Evolutionary conservation across 2,797 vertebrate genomes (phyloP).

Genomic region (Mycteria americana): DNA sequence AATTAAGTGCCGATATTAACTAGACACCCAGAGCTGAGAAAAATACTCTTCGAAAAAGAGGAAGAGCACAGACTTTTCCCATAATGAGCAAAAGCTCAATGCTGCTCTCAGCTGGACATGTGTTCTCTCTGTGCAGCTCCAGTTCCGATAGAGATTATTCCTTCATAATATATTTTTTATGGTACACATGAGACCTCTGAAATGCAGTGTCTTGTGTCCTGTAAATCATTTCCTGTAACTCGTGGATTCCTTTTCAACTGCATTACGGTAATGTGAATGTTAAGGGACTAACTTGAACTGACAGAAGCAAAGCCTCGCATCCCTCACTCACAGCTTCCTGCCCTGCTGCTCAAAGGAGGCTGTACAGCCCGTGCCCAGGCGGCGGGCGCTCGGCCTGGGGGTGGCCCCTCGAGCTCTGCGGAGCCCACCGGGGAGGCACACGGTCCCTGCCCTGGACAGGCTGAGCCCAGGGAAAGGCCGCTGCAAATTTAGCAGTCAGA

Average conservation of each 20-base stretch:
- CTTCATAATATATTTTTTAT: slow-evolving; percentile 75
- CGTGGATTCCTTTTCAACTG: slow-evolving; percentile 53
- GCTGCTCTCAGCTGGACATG: slow-evolving; percentile 68
- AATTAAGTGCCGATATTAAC: slow-evolving; percentile 57
- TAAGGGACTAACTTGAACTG: neutral
- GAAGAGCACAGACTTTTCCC: slow-evolving; percentile 42
- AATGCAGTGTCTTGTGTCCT: slow-evolving; percentile 69
- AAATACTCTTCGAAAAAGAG: slow-evolving; percentile 61
- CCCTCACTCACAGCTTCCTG: neutral
- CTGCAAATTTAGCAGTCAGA: neutral
- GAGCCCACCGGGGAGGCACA: accelerated
- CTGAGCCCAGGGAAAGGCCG: neutral
- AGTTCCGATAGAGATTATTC: slow-evolving; percentile 66
- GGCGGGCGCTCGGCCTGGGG: neutral
- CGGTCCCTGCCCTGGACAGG: accelerated
- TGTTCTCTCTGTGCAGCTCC: slow-evolving; percentile 48
- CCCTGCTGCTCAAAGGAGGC: accelerated
- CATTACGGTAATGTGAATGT: slow-evolving; percentile 33
- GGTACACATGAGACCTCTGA: slow-evolving; percentile 71
- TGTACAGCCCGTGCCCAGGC: accelerated
- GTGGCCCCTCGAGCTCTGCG: accelerated
- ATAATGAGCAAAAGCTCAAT: slow-evolving; percentile 64
- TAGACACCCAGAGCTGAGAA: slow-evolving; percentile 29
- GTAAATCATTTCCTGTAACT: slow-evolving; percentile 71
- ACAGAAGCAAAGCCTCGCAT: neutral